Evolutionary conservation across 2,888 invertebrate species (phyloP).

Genomic region (Hyposoter dolosus): DNA sequence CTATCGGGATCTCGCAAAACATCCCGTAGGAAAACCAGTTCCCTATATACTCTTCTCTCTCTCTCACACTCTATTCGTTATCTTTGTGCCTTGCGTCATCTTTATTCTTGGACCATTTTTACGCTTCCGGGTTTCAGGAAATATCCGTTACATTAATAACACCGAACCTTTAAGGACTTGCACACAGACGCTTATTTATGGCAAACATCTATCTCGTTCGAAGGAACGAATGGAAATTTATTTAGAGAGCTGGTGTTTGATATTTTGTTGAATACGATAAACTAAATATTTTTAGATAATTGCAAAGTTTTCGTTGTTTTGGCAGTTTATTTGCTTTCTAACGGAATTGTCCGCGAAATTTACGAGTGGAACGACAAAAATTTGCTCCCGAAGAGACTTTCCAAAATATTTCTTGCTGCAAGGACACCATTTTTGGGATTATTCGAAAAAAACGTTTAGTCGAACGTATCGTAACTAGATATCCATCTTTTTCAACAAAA

Average conservation of each 20-base stretch:
- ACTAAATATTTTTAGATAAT: too few species aligned
- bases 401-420: too few species aligned
- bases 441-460: too few species aligned
- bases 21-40: conserved; percentile 65
- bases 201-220: conserved; percentile 5
- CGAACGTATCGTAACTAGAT: too few species aligned
- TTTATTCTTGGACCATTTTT: conserved; percentile 44
- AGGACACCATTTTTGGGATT: too few species aligned
- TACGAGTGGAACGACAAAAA: too few species aligned
- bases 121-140: conserved; percentile 62
- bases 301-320: too few species aligned
- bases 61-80: conserved; percentile 24
- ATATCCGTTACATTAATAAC: conserved; percentile 64
- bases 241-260: neutral
- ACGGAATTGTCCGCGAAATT: too few species aligned
- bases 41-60: conserved; percentile 25
- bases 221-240: neutral
- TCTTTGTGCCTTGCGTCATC: conserved; percentile 53
- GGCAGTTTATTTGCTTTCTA: too few species aligned
- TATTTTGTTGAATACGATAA: too few species aligned
- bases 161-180: neutral
- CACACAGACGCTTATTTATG: conserved; percentile 26
- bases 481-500: too few species aligned
- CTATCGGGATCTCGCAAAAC: conserved; percentile 64
- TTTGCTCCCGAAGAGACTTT: too few species aligned